Conservation (phyloP, 2,113 vertebrate genomes). For the Columba livia region DNA sequence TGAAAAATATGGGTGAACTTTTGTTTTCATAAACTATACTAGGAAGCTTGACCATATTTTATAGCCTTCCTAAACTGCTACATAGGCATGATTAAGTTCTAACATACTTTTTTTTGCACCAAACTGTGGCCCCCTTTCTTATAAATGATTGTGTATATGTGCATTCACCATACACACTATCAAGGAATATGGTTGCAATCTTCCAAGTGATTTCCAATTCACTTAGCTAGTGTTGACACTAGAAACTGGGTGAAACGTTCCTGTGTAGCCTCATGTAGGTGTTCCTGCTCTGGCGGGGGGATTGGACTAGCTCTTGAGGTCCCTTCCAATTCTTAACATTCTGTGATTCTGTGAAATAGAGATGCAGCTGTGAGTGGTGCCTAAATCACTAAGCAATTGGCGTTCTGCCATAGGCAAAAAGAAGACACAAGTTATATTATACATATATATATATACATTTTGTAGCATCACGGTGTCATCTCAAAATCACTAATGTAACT, state of each 20-base stretch:
- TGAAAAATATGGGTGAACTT: neutral
- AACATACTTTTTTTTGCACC: neutral
- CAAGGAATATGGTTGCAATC: neutral
- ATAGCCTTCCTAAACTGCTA: neutral
- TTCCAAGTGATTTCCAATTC: neutral
- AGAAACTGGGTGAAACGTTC: neutral
- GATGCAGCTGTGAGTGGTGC: neutral
- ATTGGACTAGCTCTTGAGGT: too few species aligned
- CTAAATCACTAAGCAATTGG: neutral
- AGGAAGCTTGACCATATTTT: neutral
- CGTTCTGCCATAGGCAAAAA: neutral
- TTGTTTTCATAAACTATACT: neutral
- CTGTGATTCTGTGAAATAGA: neutral
- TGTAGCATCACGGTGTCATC: neutral
- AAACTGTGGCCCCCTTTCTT: neutral
- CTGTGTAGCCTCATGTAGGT: too few species aligned
- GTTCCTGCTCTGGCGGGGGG: too few species aligned
- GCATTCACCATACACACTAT: rapidly evolving
- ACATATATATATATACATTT: neutral
- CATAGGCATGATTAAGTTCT: neutral
- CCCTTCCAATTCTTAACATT: too few species aligned
- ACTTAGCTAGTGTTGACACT: neutral
- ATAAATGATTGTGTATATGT: neutral
- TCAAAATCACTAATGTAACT: neutral
- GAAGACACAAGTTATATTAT: neutral